Percentiles rank a stretch among this genome's conserved stretches.
Conservation (phyloP, 2,797 vertebrate species). For the Pipistrellus kuhlii region DNA sequence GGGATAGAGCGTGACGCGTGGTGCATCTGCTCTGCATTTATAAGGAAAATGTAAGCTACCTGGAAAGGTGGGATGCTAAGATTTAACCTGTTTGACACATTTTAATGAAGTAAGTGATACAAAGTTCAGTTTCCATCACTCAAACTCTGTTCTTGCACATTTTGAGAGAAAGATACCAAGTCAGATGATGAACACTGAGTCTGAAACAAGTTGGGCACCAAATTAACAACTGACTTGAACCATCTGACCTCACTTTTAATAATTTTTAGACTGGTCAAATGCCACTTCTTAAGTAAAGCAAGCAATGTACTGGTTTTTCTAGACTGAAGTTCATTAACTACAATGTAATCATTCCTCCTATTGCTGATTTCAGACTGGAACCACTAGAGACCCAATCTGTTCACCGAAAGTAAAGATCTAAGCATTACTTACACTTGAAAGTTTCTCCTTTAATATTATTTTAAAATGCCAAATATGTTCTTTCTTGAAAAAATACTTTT, state of each 20-base stretch:
- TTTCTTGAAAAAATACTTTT: conserved; percentile 65
- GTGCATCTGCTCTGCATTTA: conserved; percentile 6
- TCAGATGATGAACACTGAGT: not conserved
- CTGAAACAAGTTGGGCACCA: not conserved
- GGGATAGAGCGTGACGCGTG: not conserved
- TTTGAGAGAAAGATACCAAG: conserved; percentile 61
- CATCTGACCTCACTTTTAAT: not conserved
- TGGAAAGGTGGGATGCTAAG: conserved; percentile 35
- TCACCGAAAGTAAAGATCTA: conserved; percentile 59
- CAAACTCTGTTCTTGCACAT: conserved; percentile 21
- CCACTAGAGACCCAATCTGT: conserved; percentile 29
- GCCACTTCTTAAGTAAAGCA: not conserved
- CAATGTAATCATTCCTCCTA: not conserved
- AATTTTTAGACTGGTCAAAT: not conserved
- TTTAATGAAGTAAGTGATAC: conserved; percentile 58
- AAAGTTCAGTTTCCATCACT: conserved; percentile 58
- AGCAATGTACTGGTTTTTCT: not conserved
- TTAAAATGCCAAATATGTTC: conserved; percentile 73
- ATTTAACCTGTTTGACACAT: conserved; percentile 42
- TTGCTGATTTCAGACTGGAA: not conserved
- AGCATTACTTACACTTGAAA: conserved; percentile 57
- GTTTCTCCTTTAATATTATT: conserved; percentile 63
- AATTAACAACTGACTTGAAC: not conserved
- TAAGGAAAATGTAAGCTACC: conserved; percentile 52
- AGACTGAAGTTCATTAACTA: not conserved